A percentile compares a stretch with the other conserved stretches of the same genome.
phyloP scores from a whole-genome alignment of 2,888 invertebrate species.

The Chloromyia formosa region DNA sequence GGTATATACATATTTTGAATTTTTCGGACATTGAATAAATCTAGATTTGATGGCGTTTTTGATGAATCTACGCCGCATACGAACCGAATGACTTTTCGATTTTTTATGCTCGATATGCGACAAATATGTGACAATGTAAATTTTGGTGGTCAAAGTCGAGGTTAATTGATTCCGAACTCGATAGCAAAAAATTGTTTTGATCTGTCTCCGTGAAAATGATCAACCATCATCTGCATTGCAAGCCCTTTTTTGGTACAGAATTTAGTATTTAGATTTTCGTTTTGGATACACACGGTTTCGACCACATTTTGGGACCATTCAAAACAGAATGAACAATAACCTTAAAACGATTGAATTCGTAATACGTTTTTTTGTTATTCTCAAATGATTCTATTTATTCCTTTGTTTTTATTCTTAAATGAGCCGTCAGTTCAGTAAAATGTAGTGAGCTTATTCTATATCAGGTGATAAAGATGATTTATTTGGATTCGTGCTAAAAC shows the following conservation, averaged over 20 bases:
- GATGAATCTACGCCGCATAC: too few relatives aligned
- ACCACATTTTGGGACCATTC: background rate
- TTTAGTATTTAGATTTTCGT: conserved; percentile 35
- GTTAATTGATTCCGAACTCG: conserved; percentile 44
- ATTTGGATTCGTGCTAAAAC: too few relatives aligned
- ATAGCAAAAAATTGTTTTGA: conserved; percentile 44
- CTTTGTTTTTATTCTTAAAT: background rate
- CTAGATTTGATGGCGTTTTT: conserved; percentile 12
- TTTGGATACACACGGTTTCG: background rate
- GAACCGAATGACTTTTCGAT: too few relatives aligned
- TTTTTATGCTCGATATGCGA: conserved; percentile 3
- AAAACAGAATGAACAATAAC: conserved; percentile 32
- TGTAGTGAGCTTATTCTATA: background rate
- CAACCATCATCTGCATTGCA: conserved; percentile 12
- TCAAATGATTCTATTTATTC: background rate
- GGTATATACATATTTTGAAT: conserved; percentile 13
- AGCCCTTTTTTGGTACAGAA: background rate
- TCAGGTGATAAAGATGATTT: background rate
- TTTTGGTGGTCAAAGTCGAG: conserved; percentile 49
- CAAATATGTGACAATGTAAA: conserved; percentile 15
- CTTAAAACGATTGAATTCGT: background rate
- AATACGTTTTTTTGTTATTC: background rate
- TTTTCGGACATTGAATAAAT: conserved; percentile 35
- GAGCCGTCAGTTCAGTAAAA: background rate
- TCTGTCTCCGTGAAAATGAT: conserved; percentile 24